Percentiles rank a stretch among this genome's conserved stretches.
These are phyloP conservation scores for Clarias laeviceps DNA, from an alignment of 2,797 vertebrate species.

Conservation along the genomic window DNA sequence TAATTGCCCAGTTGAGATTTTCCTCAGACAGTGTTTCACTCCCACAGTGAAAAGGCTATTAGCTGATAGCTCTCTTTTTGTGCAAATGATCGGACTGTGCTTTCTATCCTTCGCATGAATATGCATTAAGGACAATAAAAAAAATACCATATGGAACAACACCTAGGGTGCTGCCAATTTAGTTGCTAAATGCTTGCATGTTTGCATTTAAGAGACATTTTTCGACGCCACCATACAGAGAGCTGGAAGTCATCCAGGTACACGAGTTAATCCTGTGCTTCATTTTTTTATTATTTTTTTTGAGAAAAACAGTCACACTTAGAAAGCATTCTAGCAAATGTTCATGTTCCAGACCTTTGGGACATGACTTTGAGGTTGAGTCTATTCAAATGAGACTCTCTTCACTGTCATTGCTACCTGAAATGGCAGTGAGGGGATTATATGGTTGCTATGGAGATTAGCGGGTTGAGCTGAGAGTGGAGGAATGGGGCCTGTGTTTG, in stretches of 20 bases:
- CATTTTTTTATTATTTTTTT: conserved; percentile 15
- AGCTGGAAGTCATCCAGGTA: conserved; percentile 28
- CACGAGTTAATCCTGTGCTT: conserved; percentile 26
- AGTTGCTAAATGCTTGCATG: conserved; percentile 16
- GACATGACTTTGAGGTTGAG: conserved; percentile 47
- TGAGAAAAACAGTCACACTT: conserved; percentile 13
- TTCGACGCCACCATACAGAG: conserved; percentile 22
- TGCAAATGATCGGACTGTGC: conserved; percentile 27
- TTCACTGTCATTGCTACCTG: conserved; percentile 69
- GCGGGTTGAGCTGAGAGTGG: conserved; percentile 47
- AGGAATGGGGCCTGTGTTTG: conserved; percentile 73
- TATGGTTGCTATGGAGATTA: conserved; percentile 74
- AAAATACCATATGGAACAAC: conserved; percentile 41
- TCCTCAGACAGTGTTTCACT: conserved; percentile 52
- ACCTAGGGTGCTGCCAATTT: conserved; percentile 36
- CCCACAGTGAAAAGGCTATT: conserved; percentile 55
- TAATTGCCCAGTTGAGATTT: conserved; percentile 60
- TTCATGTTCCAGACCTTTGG: conserved; percentile 32
- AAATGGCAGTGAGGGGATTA: conserved; percentile 66
- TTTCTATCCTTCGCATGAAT: conserved; percentile 47
- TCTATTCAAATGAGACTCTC: conserved; percentile 54
- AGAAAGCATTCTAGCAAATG: conserved; percentile 27
- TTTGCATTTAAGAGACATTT: conserved; percentile 35
- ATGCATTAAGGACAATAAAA: conserved; percentile 49
- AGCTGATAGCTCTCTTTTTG: conserved; percentile 50